Evolutionary conservation across 2,113 vertebrate species (phyloP), one percentile per base, ranked within the genome.

Genomic region (Ctenodactylus gundi): DNA sequence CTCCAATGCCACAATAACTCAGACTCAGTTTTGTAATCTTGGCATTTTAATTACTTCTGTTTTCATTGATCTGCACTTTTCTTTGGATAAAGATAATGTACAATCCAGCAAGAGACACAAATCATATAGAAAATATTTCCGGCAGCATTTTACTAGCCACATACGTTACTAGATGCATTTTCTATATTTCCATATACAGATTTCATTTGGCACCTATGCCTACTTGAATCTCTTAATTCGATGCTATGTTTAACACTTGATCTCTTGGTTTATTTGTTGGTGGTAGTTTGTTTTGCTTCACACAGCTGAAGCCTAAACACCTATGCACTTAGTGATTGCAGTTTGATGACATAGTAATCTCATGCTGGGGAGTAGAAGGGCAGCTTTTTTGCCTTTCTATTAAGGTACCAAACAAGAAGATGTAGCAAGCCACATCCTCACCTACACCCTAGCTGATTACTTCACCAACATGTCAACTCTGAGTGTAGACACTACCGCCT

Each of bases 401-500:
- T 72, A 90, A 80, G 10, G 13, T 36, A 78, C 6, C 25, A 36
- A 34, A 60, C 49, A 41, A 64, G 20, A 41, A 64, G 20, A 7
- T 73, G 17, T 76, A 73, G 29, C 65, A 49, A 94, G 44, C 17
- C 65, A 44, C 1, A 17, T 58, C 6, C n/a, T 21, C 73, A 49
- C 6, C 8, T 1, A 31, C 3, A 51, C 39, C 11, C 58, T 15
- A 80, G 75, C 64, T 68, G 90, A 95, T 97, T 95, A 93, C 53
- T 91, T 39, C 57, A 70, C 87, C 82, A 97, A 88, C 18, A 80
- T 80, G 86, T 93, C 83, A 95, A 85, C 94, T 95, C 93, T 91
- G 91, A 97, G 46, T 77, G 92, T 95, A 94, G 90, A 96, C 89
- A 96, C 72, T 73, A 94, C 82, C 97, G 96, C 95, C 85, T 68